Percentiles rank a stretch among this genome's conserved stretches.
These are phyloP conservation scores for Morone chrysops DNA, from an alignment of 2,113 vertebrate genomes.

Conservation along the genomic window DNA sequence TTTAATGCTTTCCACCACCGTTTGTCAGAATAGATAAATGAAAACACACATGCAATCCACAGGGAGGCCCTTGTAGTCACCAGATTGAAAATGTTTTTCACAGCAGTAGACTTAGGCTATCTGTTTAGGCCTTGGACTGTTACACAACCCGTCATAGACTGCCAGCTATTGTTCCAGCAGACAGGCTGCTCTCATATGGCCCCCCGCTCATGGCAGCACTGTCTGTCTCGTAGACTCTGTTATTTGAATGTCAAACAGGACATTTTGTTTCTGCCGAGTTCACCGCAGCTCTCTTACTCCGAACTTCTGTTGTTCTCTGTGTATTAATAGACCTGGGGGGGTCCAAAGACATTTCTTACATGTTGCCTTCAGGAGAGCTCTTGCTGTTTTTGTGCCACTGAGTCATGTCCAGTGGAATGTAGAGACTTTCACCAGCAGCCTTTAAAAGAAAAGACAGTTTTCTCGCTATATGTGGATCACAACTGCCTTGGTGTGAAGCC, in stretches of 20 bases:
- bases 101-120: background rate
- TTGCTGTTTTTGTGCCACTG: background rate
- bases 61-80: background rate
- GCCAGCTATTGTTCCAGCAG: background rate
- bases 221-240: conserved; percentile 12
- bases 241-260: conserved; percentile 32
- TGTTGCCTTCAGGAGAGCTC: background rate
- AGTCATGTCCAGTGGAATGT: background rate
- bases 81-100: background rate
- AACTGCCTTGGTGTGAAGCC: conserved; percentile 13
- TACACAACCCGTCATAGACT: background rate
- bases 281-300: background rate
- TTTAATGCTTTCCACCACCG: background rate
- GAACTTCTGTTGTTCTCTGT: background rate
- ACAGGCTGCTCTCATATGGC: conserved; percentile 15
- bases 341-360: background rate
- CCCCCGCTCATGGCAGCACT: background rate
- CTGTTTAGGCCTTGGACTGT: background rate
- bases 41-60: too few species aligned
- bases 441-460: conserved; percentile 12
- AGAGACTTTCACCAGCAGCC: background rate
- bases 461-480: conserved; percentile 16
- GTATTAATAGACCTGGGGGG: background rate
- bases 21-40: background rate
- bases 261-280: conserved; percentile 7